Base-by-base conservation (phyloP, 2,113 vertebrate genomes). In the Clupea harengus region DNA sequence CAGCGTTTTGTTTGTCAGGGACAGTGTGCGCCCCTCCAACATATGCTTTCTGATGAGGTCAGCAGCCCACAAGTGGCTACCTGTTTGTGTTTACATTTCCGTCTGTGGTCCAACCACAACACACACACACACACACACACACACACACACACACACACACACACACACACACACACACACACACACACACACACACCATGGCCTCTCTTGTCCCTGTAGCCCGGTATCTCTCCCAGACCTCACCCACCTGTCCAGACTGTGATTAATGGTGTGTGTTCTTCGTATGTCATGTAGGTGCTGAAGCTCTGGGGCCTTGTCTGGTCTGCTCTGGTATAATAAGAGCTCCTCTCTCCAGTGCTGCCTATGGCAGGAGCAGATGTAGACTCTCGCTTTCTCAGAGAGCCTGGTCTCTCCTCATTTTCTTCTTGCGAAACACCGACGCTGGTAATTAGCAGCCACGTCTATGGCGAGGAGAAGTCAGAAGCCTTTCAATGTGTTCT, bases 211-310 rank as follows among this genome's bases (percentile, higher is more conserved):
- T 54, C 47, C 78, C 45, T 81, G 28, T 81, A 49, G 49, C 82
- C 85, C 46, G n/a, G 82, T 6, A 83, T 86, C 72, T 81, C 72
- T 82, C 25, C 82, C 84, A 82, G 86, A 81, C 64, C 84, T 44
- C 25, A 18, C 57, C 50, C 81, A 88, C 72, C 87, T 85, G 64
- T 87, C 84, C 80, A n/a, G 46, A 7, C 25, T 67, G 2, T 87
- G 85, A 88, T 90, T 89, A 88, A 90, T 85, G 52, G 83, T 85
- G 82, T 89, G 88, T 88, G 87, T 87, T 86, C 81, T 87, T 85
- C 64, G 44, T 32, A 80, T 85, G 88, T 80, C 54, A 72, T 85
- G 80, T 49, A 18, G 49, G 82, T 83, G 80, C 72, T n/a, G 45
- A 75, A 85, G 80, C 83, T 83, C 45, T 52, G 81, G 15, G 50